Percentiles rank a stretch among this genome's conserved stretches.
These are phyloP conservation scores for Drosophila nigrodunni DNA, from an alignment of 1,140 invertebrate genomes.

Conservation along the genomic window DNA sequence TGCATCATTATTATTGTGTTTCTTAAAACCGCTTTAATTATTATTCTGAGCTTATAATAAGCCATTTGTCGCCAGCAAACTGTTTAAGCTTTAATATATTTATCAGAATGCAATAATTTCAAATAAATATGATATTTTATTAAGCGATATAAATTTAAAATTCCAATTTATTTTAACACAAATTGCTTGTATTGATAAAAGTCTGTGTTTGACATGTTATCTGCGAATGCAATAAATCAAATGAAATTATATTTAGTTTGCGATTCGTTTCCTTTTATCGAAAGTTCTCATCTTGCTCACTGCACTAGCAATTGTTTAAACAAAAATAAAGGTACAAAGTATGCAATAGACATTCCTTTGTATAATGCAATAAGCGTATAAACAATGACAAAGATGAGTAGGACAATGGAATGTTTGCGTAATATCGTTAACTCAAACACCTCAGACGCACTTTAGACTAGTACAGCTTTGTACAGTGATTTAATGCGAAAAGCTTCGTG, in stretches of 20 bases:
- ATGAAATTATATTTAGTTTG: not conserved
- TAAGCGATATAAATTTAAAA: not conserved
- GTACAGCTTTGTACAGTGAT: conserved; percentile 30
- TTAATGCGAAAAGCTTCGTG: not conserved
- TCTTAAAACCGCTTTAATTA: conserved; percentile 5
- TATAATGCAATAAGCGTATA: conserved; percentile 55
- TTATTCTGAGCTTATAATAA: not conserved
- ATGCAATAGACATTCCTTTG: conserved; percentile 13
- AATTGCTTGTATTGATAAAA: not conserved
- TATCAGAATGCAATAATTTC: not conserved
- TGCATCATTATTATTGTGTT: not conserved
- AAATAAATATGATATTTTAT: too few relatives aligned
- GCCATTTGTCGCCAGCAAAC: not conserved
- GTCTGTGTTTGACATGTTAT: not conserved
- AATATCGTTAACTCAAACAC: conserved; percentile 52
- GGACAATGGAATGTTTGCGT: conserved; percentile 57
- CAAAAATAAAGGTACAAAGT: not conserved
- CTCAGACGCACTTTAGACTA: not conserved
- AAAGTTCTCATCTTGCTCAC: not conserved
- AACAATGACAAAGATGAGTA: conserved; percentile 18
- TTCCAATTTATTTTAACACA: not conserved
- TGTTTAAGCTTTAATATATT: not conserved
- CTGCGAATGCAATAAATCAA: not conserved
- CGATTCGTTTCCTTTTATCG: not conserved
- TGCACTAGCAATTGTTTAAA: conserved; percentile 11